Conservation (phyloP, 1,140 invertebrate genomes). For the Streblospio benedicti region DNA sequence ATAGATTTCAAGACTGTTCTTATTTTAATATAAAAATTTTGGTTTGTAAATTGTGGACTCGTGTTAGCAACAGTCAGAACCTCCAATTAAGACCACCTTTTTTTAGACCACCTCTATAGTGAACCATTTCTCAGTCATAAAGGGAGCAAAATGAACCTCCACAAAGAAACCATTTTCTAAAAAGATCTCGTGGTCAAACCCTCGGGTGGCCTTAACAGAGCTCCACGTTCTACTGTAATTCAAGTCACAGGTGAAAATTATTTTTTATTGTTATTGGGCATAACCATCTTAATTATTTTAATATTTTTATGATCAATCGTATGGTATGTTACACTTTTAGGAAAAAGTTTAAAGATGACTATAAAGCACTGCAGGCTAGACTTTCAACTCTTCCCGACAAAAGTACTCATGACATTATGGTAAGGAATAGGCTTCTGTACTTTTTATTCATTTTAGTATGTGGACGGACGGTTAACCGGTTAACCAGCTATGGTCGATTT, state of each 20-base stretch:
- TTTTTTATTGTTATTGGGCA: background rate
- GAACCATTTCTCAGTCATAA: no score
- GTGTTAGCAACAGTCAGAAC: no score
- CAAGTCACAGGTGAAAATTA: background rate
- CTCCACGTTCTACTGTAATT: background rate
- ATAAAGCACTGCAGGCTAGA: conserved; percentile 33
- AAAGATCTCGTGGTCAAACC: background rate
- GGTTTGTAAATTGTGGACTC: background rate
- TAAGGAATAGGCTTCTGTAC: conserved; percentile 21
- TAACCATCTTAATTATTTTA: background rate
- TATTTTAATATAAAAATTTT: background rate
- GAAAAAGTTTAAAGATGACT: conserved; percentile 43
- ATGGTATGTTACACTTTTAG: conserved; percentile 25
- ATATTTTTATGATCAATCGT: background rate
- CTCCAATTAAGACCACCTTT: no score
- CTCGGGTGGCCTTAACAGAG: background rate
- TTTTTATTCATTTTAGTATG: background rate
- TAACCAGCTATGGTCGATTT: background rate
- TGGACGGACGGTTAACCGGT: background rate
- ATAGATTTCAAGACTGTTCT: background rate
- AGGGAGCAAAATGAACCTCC: background rate
- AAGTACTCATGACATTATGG: conserved; percentile 46
- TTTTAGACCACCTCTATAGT: no score
- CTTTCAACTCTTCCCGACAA: conserved; percentile 43
- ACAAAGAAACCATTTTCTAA: background rate